Base-by-base conservation (phyloP, 2,888 invertebrate genomes). In the Drosophila basisetae region DNA sequence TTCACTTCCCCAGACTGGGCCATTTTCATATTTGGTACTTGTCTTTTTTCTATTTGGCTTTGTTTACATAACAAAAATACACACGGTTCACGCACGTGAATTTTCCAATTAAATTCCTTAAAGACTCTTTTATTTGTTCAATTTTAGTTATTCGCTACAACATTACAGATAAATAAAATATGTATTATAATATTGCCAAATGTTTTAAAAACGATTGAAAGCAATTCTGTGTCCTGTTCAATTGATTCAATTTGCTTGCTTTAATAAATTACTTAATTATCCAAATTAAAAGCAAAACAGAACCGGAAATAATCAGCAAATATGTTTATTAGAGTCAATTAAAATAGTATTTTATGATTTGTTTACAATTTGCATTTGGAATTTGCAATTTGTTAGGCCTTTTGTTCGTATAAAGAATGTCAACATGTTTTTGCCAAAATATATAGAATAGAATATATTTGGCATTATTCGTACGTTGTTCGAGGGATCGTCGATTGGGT, bases 1-100 rank as follows among this genome's bases (percentile, higher is more conserved):
- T 92, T 92, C 52, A 91, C 89, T 75, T 85, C 89, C 10, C 55
- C 72, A 28, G 53, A 68, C 50, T 82, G 84, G 30, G 89, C 68
- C 92, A 92, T 92, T 62, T 78, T 87, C 43, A 59, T 66, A 58
- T 47, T 18, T 43, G 13, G 5, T 39, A 28, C 4, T 13, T 56
- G n/a, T 16, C 39, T 13, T 11, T 13, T 1, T 28, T 52, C 30
- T 30, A 28, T 33, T 55, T 33, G 22, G 31, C 30, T 53, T 49
- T 56, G 18, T 28, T 55, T 37, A 25, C 25, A 33, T 13, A 25
- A 16, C 47, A 47, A 35, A n/a, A 11, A 11, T 18, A 55, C 37
- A 55, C 11, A 18, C 11, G 11, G 4, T 28, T 4, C 4, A 13
- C 18, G 31, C 67, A 52, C 65, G 67, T 66, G 39, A 67, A 28